Base-by-base conservation (phyloP, 2,797 vertebrate genomes). In the Onychomys arenicola region DNA sequence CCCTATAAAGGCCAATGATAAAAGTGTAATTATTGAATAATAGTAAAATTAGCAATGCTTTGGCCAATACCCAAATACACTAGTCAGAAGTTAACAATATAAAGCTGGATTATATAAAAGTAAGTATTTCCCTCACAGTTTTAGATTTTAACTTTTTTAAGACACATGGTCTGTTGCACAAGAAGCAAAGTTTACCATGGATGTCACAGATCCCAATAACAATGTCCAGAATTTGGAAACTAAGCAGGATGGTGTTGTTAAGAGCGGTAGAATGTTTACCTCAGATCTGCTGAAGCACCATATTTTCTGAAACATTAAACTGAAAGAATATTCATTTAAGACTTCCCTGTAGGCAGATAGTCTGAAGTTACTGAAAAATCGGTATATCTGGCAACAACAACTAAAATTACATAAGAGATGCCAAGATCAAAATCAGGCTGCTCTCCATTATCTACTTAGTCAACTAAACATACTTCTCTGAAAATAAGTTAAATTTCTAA, bases 361-460 rank as follows among this genome's bases (percentile, higher is more conserved):
- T 76, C 49, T 96, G 89, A 95, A 97, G 63, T 96, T 94, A 95
- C 34, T 49, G 32, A 77, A 95, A 95, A 96, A 69, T n/a, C 13
- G 63, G 43, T 90, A 94, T 89, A n/a, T 43, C 61, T 93, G 69
- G 61, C 93, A 95, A 81, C 69, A 67, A 87, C 8, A 91, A 14
- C 46, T n/a, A 80, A 34, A 94, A 85, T 93, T 71, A 92, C 14
- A 46, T 37, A 59, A 88, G 67, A 92, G 86, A 77, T 93, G 91
- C 23, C 96, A 96, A 89, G 80, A 81, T 40, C 40, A 71, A 93
- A 94, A 91, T 77, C 76, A 95, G 71, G 25, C 32, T 89, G 89
- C 17, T 91, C 40, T 91, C 27, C 95, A 96, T 85, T 87, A 81
- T 73, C 67, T 89, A 11, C 67, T 82, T 89, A 78, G 86, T 90